Evolutionary conservation across 2,797 vertebrate species (phyloP).

Genomic region (Amblyraja radiata): DNA sequence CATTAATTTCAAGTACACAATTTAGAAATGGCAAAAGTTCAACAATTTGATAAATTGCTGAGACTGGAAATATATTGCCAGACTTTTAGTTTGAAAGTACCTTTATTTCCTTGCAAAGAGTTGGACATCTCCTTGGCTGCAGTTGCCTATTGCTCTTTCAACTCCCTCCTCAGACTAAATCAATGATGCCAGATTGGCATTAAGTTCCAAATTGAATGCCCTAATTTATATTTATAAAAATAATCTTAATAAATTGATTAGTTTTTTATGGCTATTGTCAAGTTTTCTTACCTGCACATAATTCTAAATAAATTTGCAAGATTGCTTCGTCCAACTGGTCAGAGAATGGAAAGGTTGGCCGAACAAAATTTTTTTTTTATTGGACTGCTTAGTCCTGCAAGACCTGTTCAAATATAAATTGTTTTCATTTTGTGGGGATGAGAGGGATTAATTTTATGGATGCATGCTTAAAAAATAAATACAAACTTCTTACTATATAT

Average conservation of each 20-base stretch:
- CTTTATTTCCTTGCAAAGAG: neutral
- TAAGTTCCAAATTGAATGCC: neutral
- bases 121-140: neutral
- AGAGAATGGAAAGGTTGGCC: too few species aligned
- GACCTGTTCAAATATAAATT: neutral
- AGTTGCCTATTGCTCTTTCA: neutral
- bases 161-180: neutral
- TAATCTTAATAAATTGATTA: neutral
- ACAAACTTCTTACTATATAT: neutral
- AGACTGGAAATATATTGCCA: neutral
- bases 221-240: neutral
- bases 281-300: neutral
- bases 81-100: neutral
- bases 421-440: too few species aligned
- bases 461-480: neutral
- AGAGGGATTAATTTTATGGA: neutral
- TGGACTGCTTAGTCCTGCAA: neutral
- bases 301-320: neutral
- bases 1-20: neutral
- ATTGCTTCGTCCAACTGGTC: neutral
- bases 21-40: neutral
- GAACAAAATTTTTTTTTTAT: neutral
- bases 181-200: neutral
- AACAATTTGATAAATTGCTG: neutral
- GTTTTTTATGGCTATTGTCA: neutral